phyloP scores from a whole-genome alignment of 2,888 invertebrate species.

The Leptinotarsa tumamoca region DNA sequence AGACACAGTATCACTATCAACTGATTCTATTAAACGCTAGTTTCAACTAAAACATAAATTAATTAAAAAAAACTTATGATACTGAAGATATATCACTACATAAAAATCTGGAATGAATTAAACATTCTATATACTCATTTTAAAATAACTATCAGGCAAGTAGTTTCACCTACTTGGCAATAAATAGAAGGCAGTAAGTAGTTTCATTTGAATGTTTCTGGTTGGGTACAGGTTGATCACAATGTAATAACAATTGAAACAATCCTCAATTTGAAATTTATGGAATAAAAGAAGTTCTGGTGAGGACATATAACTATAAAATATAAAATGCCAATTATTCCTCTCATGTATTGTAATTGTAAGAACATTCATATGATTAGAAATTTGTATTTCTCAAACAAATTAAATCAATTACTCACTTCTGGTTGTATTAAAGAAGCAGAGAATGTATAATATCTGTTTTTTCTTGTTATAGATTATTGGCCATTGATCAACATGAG shows the following conservation, averaged over 20 bases:
- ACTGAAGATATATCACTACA: conserved; percentile 9
- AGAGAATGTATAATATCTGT: no score
- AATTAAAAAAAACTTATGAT: background rate
- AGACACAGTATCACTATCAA: background rate
- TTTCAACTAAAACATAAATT: background rate
- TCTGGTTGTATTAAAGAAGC: no score
- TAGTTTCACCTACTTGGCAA: conserved; percentile 29
- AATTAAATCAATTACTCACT: no score
- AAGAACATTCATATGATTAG: no score
- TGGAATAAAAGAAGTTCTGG: no score
- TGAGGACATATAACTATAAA: no score
- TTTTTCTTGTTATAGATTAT: no score
- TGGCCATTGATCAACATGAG: no score
- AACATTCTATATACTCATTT: conserved; percentile 22
- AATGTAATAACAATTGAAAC: background rate
- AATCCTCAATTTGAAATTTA: background rate
- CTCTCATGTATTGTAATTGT: no score
- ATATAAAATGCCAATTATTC: no score
- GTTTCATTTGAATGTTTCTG: conserved; percentile 24
- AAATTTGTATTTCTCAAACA: no score
- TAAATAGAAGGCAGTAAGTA: conserved; percentile 33
- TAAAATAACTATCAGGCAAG: conserved; percentile 22
- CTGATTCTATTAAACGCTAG: background rate
- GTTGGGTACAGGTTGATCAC: conserved; percentile 3
- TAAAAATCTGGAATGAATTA: conserved; percentile 31